Percentiles rank a stretch among this genome's conserved stretches.
phyloP scores from a whole-genome alignment of 2,888 invertebrate species.

The Platycnemis pennipes region DNA sequence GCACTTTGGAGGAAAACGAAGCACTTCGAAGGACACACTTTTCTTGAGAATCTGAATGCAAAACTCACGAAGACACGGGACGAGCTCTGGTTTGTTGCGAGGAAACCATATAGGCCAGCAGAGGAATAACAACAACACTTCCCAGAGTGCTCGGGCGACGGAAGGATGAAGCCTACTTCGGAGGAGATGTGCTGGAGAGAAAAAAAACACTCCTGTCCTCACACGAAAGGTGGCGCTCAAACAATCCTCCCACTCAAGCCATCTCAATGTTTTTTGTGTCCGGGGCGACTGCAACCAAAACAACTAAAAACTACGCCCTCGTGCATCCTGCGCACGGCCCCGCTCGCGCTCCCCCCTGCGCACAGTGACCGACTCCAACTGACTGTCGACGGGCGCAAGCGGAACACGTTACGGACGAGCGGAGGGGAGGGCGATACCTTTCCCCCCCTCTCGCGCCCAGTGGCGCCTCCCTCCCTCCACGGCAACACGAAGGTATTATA shows the following conservation, averaged over 20 bases:
- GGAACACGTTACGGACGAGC: not conserved
- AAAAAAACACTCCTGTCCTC: constrained; percentile 38
- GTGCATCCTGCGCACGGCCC: not conserved
- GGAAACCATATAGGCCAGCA: not conserved
- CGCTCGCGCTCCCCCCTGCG: not conserved
- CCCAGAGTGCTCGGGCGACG: not conserved
- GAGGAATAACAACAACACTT: not conserved
- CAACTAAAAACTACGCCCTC: constrained; percentile 18
- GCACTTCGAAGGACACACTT: not conserved
- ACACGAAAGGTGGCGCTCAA: not conserved
- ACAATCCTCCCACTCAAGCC: not conserved
- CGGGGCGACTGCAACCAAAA: not conserved
- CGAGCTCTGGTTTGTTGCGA: not conserved
- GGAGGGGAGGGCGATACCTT: not conserved
- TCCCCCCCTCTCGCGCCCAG: not conserved
- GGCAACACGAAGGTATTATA: not conserved
- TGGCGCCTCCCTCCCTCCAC: not conserved
- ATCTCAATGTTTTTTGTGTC: not conserved
- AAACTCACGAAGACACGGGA: not conserved
- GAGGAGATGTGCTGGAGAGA: not conserved
- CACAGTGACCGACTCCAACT: constrained; percentile 9
- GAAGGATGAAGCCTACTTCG: not conserved
- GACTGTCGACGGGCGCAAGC: constrained; percentile 35
- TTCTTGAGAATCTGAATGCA: not conserved
- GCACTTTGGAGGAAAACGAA: not conserved